A percentile compares a stretch with the other conserved stretches of the same genome.
These are phyloP conservation scores for Octodonta nipae DNA, from an alignment of 2,888 invertebrate species.

Conservation along the genomic window DNA sequence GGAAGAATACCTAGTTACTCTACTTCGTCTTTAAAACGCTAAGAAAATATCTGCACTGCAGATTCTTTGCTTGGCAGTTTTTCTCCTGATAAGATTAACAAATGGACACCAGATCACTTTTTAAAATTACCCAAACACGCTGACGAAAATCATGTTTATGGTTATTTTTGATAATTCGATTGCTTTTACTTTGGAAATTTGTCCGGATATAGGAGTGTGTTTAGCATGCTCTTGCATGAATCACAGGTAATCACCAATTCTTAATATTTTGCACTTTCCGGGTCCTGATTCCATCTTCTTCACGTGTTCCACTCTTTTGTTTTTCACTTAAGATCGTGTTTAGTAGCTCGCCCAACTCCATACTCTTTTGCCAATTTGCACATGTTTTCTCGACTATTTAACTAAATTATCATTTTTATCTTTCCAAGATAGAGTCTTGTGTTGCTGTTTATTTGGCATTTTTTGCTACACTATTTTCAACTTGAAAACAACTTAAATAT, in stretches of 20 bases:
- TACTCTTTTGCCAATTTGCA: conserved; percentile 1
- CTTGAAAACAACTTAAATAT: no score
- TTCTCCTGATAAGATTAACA: conserved; percentile 7
- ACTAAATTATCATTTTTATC: not conserved
- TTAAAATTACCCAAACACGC: conserved; percentile 12
- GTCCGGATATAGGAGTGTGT: conserved; percentile 2
- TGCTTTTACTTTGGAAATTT: conserved; percentile 6
- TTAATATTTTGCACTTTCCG: no score
- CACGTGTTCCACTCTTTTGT: not conserved
- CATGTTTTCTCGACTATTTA: not conserved
- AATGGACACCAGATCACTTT: conserved; percentile 7
- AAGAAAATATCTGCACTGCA: conserved; percentile 8
- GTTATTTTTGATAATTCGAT: conserved; percentile 7
- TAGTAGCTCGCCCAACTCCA: conserved; percentile 3
- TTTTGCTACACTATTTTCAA: not conserved
- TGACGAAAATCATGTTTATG: conserved; percentile 8
- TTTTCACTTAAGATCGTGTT: conserved; percentile 1
- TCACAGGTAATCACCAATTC: conserved; percentile 7
- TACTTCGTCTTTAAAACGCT: conserved; percentile 6
- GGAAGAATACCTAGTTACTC: conserved; percentile 4
- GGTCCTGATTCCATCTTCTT: no score
- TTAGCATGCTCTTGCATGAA: conserved; percentile 6
- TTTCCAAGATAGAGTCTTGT: conserved; percentile 1
- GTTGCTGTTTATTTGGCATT: not conserved
- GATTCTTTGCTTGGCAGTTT: conserved; percentile 8